These are phyloP conservation scores for Daboia siamensis DNA, from an alignment of 2,113 vertebrate genomes.

Conservation along the genomic window DNA sequence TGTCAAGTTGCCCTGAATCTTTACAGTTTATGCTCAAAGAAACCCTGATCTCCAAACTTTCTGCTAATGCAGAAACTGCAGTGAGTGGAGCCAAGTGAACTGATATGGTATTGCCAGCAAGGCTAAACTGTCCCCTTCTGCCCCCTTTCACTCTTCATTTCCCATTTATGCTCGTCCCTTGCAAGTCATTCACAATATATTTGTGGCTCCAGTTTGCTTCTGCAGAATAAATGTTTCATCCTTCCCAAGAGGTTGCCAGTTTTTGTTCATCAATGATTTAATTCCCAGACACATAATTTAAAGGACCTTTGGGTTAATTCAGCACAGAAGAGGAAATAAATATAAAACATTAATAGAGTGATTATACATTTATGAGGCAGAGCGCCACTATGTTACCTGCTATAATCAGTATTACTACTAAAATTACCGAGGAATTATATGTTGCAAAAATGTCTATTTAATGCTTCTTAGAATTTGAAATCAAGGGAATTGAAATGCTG, in stretches of 20 bases:
- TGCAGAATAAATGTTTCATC: not conserved
- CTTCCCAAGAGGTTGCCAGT: not conserved
- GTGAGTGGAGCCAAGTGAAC: no score
- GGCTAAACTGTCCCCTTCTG: no score
- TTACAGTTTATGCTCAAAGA: not conserved
- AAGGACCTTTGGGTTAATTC: constrained; percentile 21
- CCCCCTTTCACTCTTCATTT: not conserved
- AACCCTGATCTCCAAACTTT: no score
- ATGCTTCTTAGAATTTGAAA: not conserved
- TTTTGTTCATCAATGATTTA: constrained; percentile 28
- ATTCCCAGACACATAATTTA: constrained; percentile 29
- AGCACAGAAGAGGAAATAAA: constrained; percentile 27
- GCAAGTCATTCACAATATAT: not conserved
- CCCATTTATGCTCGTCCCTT: not conserved
- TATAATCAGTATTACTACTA: constrained; percentile 17
- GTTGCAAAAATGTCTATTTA: constrained; percentile 4
- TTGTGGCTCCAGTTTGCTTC: not conserved
- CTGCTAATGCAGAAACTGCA: not conserved
- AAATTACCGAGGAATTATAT: constrained; percentile 20
- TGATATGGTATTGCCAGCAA: not conserved
- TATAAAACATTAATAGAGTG: constrained; percentile 32
- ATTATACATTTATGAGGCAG: constrained; percentile 30
- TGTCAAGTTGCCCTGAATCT: not conserved
- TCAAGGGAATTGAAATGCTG: not conserved
- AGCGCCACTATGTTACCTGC: constrained; percentile 6